Percentiles rank a stretch among this genome's conserved stretches.
Conservation (phyloP, 1,140 invertebrate genomes). For the Probaryconus sp. region DNA sequence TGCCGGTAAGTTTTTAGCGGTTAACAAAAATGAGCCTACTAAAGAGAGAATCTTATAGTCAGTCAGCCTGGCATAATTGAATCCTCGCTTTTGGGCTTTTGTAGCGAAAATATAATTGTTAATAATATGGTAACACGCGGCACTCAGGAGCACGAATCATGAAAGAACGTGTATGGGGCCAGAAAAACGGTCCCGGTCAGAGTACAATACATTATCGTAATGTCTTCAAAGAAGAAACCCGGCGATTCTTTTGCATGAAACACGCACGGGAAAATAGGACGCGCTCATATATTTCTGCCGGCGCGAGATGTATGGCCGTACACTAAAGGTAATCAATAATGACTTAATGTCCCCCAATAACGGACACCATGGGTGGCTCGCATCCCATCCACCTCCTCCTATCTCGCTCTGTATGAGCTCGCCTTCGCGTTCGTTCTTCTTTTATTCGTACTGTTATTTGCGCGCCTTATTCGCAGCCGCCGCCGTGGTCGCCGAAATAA, state of each 20-base stretch:
- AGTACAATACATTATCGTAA: constrained; percentile 64
- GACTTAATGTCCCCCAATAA: constrained; percentile 77
- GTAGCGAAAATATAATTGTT: constrained; percentile 49
- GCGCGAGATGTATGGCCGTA: constrained; percentile 63
- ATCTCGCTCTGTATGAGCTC: constrained; percentile 58
- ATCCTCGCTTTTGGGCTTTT: constrained; percentile 42
- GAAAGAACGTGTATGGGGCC: constrained; percentile 29
- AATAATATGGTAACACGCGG: constrained; percentile 53
- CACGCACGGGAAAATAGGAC: constrained; percentile 47
- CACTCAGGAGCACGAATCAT: constrained; percentile 34
- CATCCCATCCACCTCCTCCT: constrained; percentile 61
- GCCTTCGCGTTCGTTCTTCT: constrained; percentile 51
- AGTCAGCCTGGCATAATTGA: constrained; percentile 38
- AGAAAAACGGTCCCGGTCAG: constrained; percentile 42
- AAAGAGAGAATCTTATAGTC: too few relatives aligned
- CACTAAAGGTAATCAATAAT: constrained; percentile 75
- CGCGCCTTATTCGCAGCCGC: constrained; percentile 61
- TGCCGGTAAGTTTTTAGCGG: constrained; percentile 16
- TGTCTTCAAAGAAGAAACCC: constrained; percentile 54
- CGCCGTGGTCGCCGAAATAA: too few relatives aligned
- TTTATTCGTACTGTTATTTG: constrained; percentile 66
- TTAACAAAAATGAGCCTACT: constrained; percentile 23
- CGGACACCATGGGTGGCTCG: constrained; percentile 75
- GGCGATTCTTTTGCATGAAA: constrained; percentile 55
- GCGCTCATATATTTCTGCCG: constrained; percentile 49